Conservation (phyloP, 2,888 invertebrate species). For the Vanessa cardui region DNA sequence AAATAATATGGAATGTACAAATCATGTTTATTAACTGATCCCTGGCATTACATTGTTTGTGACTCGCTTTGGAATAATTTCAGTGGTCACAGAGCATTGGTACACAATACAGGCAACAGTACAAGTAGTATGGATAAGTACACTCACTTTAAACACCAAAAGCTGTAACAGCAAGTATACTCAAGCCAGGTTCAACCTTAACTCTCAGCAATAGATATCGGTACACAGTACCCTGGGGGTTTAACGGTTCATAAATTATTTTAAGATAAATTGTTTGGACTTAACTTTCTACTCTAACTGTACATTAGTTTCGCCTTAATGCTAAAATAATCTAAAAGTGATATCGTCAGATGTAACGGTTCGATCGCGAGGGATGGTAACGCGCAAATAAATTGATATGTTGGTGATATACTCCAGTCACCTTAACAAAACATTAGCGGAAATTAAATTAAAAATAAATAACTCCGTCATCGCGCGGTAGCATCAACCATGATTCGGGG, state of each 20-base stretch:
- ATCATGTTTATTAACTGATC: constrained; percentile 87
- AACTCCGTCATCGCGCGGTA: constrained; percentile 73
- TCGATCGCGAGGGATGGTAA: constrained; percentile 56
- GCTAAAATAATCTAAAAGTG: constrained; percentile 83
- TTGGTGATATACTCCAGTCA: constrained; percentile 69
- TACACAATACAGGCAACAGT: constrained; percentile 57
- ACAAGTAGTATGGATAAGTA: constrained; percentile 60
- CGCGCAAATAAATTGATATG: constrained; percentile 78
- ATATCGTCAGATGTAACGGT: constrained; percentile 75
- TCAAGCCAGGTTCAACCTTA: constrained; percentile 71
- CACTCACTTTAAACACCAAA: constrained; percentile 74
- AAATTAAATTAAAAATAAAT: constrained; percentile 65
- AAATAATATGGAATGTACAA: constrained; percentile 92
- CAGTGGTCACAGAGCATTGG: constrained; percentile 57
- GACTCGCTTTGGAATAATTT: constrained; percentile 65
- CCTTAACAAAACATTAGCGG: constrained; percentile 62
- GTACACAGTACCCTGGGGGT: constrained; percentile 77
- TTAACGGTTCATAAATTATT: constrained; percentile 76
- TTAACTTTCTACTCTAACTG: constrained; percentile 84
- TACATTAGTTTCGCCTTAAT: constrained; percentile 84
- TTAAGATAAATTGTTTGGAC: constrained; percentile 79
- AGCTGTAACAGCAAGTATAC: constrained; percentile 69
- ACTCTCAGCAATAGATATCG: constrained; percentile 61
- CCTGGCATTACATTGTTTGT: constrained; percentile 83
- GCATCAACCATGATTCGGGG: constrained; percentile 67